Evolutionary conservation across 2,888 invertebrate species (phyloP), one percentile per base, ranked within the genome.

Genomic region (Eurois occulta): DNA sequence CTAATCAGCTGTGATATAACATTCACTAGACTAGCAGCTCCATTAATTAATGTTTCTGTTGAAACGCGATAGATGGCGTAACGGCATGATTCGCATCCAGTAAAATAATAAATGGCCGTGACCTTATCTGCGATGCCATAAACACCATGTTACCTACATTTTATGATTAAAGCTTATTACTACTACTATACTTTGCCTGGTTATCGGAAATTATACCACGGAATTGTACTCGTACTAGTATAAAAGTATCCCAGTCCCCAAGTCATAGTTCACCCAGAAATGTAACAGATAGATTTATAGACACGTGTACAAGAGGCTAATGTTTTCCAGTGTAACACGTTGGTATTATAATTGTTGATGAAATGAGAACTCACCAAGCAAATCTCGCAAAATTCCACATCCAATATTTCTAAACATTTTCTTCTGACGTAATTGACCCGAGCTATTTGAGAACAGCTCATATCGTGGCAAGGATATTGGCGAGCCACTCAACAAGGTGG

Each of bases 51-150:
- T 58, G 16, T 28, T 58, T 28, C 58, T 2, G 16, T 28, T 28
- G 0, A 32, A 28, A 32, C 41, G 41, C 16, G 2, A 67, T 41
- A 71, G 71, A 70, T 70, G 70, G 65, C 70, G 65, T 41, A n/a
- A n/a, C 16, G 16, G 16, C 24, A 32, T 4, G 28, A 43, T 21
- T 41, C 28, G 21, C 21, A 28, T 55, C n/a, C 55, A n/a, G n/a
- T 55, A 55, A 55, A 52, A 60, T 35, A 18, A 46, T 6, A 4
- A 43, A 28, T 67, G 3, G 10, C 66, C 55, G 28, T 43, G 11
- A 28, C 18, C 5, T 13, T 38, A n/a, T 1, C 7, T 41, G 7
- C 8, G 13, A 13, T 13, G 55, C n/a, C n/a, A n/a, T n/a, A n/a
- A n/a, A 55, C 24, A 58, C 28, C 55, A 28, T 58, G n/a, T 28